Conservation (phyloP, 2,888 invertebrate species). For the Oxyteleia sp. region DNA sequence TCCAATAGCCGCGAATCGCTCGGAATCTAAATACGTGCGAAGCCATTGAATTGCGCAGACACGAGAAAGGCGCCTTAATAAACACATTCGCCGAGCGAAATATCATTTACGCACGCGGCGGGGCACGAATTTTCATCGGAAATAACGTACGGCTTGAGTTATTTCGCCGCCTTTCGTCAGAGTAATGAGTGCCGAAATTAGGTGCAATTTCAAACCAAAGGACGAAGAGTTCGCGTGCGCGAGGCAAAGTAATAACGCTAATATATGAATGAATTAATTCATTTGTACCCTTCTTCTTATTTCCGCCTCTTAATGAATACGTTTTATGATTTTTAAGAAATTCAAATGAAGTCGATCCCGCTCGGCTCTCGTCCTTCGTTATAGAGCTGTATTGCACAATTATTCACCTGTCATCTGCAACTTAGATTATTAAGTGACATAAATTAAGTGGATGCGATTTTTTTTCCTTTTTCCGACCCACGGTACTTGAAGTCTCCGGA, state of each 20-base stretch:
- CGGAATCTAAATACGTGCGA: background rate
- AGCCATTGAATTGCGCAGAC: slow-evolving; percentile 22
- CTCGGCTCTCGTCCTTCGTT: slow-evolving; percentile 15
- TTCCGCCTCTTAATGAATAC: too few relatives aligned
- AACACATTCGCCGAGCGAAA: slow-evolving; percentile 6
- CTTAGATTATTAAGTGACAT: slow-evolving; percentile 32
- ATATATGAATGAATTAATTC: too few relatives aligned
- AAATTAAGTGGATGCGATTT: slow-evolving; percentile 13
- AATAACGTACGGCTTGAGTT: too few relatives aligned
- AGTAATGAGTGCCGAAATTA: too few relatives aligned
- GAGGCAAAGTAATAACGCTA: too few relatives aligned
- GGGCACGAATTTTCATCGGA: too few relatives aligned
- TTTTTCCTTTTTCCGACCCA: slow-evolving; percentile 39
- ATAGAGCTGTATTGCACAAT: slow-evolving; percentile 37
- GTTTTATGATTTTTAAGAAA: slow-evolving; percentile 50
- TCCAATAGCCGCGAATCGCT: slow-evolving; percentile 36
- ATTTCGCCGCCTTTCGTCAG: too few relatives aligned
- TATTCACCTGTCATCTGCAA: slow-evolving; percentile 54
- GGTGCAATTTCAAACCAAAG: too few relatives aligned
- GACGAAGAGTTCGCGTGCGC: too few relatives aligned
- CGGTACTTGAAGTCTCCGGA: slow-evolving; percentile 37
- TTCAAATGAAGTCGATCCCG: slow-evolving; percentile 48
- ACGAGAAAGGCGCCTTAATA: slow-evolving; percentile 19
- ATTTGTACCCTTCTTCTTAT: too few relatives aligned
- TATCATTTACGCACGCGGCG: slow-evolving; percentile 20